Conservation (phyloP, 2,888 invertebrate species). For the Actias luna region DNA sequence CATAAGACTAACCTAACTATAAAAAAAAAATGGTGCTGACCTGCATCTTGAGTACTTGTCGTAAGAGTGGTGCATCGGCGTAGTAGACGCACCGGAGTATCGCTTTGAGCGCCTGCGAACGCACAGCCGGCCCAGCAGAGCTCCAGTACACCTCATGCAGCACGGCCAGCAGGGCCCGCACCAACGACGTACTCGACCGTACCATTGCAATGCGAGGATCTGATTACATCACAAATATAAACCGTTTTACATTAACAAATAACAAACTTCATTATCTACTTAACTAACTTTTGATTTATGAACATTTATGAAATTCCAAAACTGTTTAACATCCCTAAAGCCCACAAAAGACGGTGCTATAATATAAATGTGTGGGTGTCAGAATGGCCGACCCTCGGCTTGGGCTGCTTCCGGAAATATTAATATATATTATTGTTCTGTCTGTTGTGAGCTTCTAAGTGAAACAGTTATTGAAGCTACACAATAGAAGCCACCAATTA, state of each 20-base stretch:
- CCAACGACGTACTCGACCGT: conserved; percentile 76
- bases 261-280: too few species aligned
- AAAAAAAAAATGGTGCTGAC: conserved; percentile 34
- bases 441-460: too few species aligned
- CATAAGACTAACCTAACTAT: too few species aligned
- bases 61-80: conserved; percentile 92
- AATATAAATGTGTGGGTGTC: too few species aligned
- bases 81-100: conserved; percentile 98
- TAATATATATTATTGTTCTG: too few species aligned
- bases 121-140: conserved; percentile 98
- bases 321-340: too few species aligned
- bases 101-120: conserved; percentile 97
- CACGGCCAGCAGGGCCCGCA: conserved; percentile 93
- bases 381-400: too few species aligned
- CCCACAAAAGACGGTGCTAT: too few species aligned
- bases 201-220: conserved; percentile 75
- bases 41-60: conserved; percentile 86
- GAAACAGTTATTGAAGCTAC: not conserved
- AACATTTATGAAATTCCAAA: too few species aligned
- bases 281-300: too few species aligned
- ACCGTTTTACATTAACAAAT: not conserved
- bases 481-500: not conserved
- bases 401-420: too few species aligned
- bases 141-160: conserved; percentile 99
- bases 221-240: conserved; percentile 25